These are phyloP conservation scores for Sebastes aleutianus DNA, from an alignment of 2,797 vertebrate species.

Conservation along the genomic window DNA sequence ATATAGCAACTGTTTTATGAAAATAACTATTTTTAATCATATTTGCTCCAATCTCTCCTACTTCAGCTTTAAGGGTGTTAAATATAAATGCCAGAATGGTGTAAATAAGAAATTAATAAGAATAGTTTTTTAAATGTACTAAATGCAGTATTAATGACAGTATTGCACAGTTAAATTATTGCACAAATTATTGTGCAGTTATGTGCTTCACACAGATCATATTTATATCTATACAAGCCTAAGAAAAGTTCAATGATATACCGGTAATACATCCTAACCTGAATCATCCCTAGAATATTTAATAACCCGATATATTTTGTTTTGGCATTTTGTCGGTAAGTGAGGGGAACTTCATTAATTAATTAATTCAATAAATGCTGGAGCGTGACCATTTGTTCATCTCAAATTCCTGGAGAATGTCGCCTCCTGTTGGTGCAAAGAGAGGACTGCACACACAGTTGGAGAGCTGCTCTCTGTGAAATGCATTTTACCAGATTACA, in stretches of 20 bases:
- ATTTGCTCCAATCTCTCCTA: no score
- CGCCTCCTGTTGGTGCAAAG: conserved; percentile 14
- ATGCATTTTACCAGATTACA: neutral
- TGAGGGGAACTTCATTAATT: neutral
- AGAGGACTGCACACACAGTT: no score
- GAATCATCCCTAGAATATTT: neutral
- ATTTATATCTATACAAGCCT: neutral
- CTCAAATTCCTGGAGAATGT: neutral
- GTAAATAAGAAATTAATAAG: no score
- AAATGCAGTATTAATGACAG: no score
- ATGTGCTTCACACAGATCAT: neutral
- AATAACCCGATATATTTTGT: neutral
- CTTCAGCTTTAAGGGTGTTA: no score
- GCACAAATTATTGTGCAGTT: no score
- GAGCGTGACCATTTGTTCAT: neutral
- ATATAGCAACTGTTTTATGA: no score
- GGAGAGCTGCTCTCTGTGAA: neutral
- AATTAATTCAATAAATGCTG: neutral
- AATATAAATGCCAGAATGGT: no score
- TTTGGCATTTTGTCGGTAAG: neutral
- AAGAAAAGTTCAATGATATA: neutral
- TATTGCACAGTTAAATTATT: no score
- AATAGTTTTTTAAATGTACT: no score
- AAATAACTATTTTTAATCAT: no score
- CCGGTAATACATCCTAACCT: neutral